phyloP scores from a whole-genome alignment of 2,888 invertebrate genomes.

The Stenurella melanura region DNA sequence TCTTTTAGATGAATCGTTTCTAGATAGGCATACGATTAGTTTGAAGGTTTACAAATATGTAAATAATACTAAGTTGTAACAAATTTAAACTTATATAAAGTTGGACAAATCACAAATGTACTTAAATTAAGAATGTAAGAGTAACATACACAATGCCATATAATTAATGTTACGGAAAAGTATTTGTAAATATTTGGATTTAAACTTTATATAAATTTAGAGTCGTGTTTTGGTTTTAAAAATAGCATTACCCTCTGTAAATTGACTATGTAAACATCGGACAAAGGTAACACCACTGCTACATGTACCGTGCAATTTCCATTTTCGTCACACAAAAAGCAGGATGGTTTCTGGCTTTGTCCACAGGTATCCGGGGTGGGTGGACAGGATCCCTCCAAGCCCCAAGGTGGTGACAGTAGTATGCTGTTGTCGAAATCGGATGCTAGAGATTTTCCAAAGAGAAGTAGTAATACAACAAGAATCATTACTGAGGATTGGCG shows the following conservation, averaged over 20 bases:
- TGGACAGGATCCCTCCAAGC: conserved; percentile 49
- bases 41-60: neutral
- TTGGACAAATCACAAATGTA: neutral
- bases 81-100: neutral
- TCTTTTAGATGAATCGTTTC: too few relatives aligned
- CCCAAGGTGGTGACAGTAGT: conserved; percentile 56
- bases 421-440: conserved; percentile 57
- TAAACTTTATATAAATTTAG: conserved; percentile 4
- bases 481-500: conserved; percentile 54
- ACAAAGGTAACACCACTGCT: conserved; percentile 80
- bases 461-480: conserved; percentile 51
- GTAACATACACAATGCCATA: too few relatives aligned
- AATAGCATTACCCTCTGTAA: conserved; percentile 70
- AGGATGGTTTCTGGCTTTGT: conserved; percentile 40
- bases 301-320: conserved; percentile 79
- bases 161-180: too few relatives aligned
- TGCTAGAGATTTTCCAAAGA: conserved; percentile 48
- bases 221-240: neutral
- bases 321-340: conserved; percentile 65
- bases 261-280: conserved; percentile 75
- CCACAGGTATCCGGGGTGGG: conserved; percentile 41
- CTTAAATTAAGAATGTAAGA: too few relatives aligned
- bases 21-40: neutral
- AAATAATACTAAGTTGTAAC: neutral
- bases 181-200: neutral